These are phyloP conservation scores for Recurvirostra avosetta DNA, from an alignment of 2,113 vertebrate species.

Conservation along the genomic window DNA sequence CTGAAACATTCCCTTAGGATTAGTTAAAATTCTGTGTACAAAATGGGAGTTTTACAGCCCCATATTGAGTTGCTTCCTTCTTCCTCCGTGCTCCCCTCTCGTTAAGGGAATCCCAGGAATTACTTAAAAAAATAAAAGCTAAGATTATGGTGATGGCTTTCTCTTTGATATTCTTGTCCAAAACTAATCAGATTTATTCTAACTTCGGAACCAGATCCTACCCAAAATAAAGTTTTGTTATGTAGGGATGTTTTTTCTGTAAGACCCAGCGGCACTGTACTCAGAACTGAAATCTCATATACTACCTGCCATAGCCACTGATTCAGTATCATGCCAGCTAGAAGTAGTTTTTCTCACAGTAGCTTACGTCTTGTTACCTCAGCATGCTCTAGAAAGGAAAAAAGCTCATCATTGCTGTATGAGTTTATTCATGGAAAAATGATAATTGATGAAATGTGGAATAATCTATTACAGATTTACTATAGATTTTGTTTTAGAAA, in stretches of 20 bases:
- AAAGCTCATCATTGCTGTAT: neutral
- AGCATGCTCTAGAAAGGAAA: neutral
- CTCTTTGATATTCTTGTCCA: neutral
- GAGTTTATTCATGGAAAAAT: neutral
- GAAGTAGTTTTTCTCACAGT: neutral
- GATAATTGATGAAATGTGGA: neutral
- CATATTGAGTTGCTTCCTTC: neutral
- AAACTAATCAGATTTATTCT: neutral
- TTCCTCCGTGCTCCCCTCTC: neutral
- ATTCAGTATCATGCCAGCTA: neutral
- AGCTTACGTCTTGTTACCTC: neutral
- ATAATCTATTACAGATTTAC: neutral
- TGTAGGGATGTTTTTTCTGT: neutral
- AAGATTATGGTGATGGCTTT: neutral
- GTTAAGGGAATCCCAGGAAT: neutral
- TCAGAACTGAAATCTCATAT: neutral
- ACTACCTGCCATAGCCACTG: neutral
- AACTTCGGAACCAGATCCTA: neutral
- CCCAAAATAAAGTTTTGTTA: neutral
- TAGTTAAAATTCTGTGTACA: neutral
- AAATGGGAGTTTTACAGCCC: neutral
- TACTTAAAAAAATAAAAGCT: neutral
- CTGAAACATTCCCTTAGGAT: neutral
- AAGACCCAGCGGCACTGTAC: neutral
- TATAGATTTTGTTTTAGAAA: neutral